Evolutionary conservation across 2,113 vertebrate genomes (phyloP).

Genomic region (Pterophyllum scalare): DNA sequence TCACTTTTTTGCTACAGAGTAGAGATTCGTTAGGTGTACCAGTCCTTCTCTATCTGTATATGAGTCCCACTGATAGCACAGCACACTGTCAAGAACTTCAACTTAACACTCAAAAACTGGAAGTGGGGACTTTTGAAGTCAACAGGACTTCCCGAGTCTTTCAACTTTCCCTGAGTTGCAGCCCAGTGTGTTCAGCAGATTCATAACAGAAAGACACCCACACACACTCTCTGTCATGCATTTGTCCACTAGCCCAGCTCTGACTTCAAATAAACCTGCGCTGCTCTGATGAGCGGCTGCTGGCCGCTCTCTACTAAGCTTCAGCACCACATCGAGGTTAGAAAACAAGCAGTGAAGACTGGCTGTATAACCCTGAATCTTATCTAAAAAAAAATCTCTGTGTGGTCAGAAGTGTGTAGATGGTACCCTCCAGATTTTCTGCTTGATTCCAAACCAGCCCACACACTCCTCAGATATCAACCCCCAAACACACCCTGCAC

Average conservation of each 20-base stretch:
- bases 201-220: not conserved
- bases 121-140: slow-evolving; percentile 12
- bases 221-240: not conserved
- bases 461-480: not conserved
- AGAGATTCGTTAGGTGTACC: not conserved
- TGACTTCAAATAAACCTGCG: not conserved
- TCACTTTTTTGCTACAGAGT: not conserved
- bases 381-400: not conserved
- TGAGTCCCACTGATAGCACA: not conserved
- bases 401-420: not conserved
- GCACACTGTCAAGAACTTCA: not conserved
- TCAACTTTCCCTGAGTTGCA: not conserved
- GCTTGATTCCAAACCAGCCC: not conserved
- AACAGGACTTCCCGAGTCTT: not conserved
- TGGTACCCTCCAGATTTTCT: not conserved
- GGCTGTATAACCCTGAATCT: not conserved
- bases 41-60: not conserved
- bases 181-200: not conserved
- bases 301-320: not conserved
- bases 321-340: not conserved
- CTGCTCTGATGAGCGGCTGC: not conserved
- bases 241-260: not conserved
- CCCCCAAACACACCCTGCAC: not conserved
- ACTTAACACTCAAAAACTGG: not conserved
- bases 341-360: not conserved